A percentile compares a stretch with the other conserved stretches of the same genome.
Conservation (phyloP, 2,797 vertebrate genomes). For the Cirrhinus mrigala region DNA sequence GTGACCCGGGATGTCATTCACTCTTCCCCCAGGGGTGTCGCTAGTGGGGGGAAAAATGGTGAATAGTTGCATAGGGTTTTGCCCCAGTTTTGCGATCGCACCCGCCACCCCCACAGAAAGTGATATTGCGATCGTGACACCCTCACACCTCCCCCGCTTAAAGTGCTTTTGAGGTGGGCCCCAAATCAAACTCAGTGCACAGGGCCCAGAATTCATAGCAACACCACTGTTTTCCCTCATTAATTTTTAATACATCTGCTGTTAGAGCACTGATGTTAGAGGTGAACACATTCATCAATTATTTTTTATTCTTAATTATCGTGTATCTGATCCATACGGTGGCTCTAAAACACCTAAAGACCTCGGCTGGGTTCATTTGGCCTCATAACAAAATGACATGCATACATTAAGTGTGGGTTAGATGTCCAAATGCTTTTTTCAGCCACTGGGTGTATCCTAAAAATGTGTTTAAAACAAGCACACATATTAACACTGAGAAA, state of each 20-base stretch:
- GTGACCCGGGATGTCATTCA: no score
- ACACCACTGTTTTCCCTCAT: no score
- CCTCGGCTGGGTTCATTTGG: background rate
- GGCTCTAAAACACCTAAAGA: background rate
- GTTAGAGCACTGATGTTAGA: background rate
- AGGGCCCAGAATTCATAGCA: no score
- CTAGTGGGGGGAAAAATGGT: no score
- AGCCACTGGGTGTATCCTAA: background rate
- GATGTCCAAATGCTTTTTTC: background rate
- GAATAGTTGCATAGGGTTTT: no score
- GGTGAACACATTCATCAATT: background rate
- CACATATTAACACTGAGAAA: conserved; percentile 31
- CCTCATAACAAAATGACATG: background rate
- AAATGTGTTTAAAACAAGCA: conserved; percentile 20
- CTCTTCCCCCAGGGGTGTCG: no score
- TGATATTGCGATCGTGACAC: no score
- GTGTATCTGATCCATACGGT: background rate
- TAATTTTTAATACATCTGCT: background rate
- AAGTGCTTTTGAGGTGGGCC: no score
- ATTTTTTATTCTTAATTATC: background rate
- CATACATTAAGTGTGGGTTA: background rate
- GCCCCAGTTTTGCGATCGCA: no score
- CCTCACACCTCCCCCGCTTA: no score
- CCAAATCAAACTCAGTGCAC: no score
- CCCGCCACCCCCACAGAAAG: no score